phyloP scores from a whole-genome alignment of 2,797 vertebrate species.

The Falco novaeseelandiae region DNA sequence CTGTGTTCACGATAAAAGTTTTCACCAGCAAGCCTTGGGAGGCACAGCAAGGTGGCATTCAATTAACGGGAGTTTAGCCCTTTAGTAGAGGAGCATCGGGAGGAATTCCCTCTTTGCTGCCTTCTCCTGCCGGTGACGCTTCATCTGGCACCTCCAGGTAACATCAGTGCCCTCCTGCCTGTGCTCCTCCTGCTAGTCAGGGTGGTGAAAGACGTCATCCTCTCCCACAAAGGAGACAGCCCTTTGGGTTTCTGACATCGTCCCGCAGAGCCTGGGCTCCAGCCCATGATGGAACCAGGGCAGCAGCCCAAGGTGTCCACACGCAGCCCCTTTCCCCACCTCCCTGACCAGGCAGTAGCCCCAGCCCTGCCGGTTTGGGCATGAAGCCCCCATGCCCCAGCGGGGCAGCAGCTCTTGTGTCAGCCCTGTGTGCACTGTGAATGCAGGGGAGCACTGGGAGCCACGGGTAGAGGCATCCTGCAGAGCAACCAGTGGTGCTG shows the following conservation, averaged over 20 bases:
- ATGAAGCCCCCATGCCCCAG: accelerated
- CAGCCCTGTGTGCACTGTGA: background rate
- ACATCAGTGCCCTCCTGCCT: background rate
- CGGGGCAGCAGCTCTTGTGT: accelerated
- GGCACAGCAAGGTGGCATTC: accelerated
- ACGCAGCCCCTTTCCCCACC: too few species aligned
- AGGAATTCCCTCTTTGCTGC: background rate
- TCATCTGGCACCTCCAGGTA: background rate
- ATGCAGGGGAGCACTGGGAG: accelerated
- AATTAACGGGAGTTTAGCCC: accelerated
- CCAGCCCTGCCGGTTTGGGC: accelerated
- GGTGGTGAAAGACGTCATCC: too few species aligned
- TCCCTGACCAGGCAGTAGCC: too few species aligned
- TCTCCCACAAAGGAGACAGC: background rate
- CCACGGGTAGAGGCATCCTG: background rate
- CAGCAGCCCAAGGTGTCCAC: accelerated
- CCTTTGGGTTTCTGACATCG: background rate
- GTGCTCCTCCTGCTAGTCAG: background rate
- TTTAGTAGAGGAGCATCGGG: accelerated
- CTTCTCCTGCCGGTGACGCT: background rate
- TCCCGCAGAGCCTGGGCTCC: background rate
- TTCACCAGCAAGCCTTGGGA: background rate
- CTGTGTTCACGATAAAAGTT: background rate
- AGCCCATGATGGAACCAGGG: accelerated
- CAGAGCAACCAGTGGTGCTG: background rate